A percentile compares a stretch with the other conserved stretches of the same genome.
Conservation (phyloP, 2,113 vertebrate genomes). For the Coracopsis vasa region DNA sequence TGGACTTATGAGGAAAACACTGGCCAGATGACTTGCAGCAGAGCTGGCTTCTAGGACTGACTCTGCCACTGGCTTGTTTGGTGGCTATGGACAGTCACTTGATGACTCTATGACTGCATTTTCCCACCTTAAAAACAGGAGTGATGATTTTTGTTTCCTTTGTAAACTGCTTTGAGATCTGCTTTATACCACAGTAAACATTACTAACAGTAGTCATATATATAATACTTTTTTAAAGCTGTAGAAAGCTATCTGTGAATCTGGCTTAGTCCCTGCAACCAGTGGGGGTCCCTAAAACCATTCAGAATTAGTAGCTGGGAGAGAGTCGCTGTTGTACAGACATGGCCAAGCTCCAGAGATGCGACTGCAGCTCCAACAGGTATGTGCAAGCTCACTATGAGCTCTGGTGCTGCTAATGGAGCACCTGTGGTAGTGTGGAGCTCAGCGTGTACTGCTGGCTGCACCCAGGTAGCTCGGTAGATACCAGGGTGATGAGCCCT, state of each 20-base stretch:
- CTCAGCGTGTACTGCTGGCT: neutral
- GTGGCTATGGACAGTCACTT: neutral
- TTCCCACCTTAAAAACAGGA: neutral
- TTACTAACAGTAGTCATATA: neutral
- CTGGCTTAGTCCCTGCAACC: neutral
- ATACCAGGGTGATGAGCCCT: neutral
- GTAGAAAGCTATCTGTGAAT: neutral
- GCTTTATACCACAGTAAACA: neutral
- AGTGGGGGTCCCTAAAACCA: neutral
- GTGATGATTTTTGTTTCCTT: neutral
- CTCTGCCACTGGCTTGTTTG: neutral
- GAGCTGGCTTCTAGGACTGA: neutral
- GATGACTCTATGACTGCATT: neutral
- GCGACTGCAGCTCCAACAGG: neutral
- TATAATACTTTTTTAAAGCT: neutral
- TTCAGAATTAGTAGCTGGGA: neutral
- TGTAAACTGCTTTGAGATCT: neutral
- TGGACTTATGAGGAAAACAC: neutral
- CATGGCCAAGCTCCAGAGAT: neutral
- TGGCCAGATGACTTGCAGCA: neutral
- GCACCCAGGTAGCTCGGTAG: neutral
- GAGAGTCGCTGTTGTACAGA: neutral
- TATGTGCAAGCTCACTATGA: neutral
- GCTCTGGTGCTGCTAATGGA: rapidly evolving
- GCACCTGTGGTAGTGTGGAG: neutral